phyloP scores from a whole-genome alignment of 2,888 invertebrate genomes.

The Leptinotarsa peninsularis region DNA sequence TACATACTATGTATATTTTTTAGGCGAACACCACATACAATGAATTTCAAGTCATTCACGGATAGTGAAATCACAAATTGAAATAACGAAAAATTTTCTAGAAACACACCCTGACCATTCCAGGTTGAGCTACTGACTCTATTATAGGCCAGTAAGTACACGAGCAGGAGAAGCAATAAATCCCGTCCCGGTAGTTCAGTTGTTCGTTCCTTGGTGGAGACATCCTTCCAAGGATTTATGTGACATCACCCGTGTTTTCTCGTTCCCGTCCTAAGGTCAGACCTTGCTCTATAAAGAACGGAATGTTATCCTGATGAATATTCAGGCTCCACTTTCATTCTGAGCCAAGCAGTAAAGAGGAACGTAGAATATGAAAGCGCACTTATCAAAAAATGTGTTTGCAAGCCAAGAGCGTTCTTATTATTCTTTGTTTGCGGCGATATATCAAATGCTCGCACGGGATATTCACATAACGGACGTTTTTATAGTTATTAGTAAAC shows the following conservation, averaged over 20 bases:
- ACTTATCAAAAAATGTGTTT: conserved; percentile 2
- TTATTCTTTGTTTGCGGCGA: conserved; percentile 13
- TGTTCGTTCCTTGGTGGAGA: conserved; percentile 38
- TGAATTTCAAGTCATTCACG: neutral
- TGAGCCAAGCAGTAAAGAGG: conserved; percentile 8
- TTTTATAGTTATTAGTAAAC: conserved; percentile 8
- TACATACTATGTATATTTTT: no score
- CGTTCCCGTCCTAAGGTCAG: conserved; percentile 33
- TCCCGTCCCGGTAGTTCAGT: conserved; percentile 30
- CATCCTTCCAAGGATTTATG: conserved; percentile 41
- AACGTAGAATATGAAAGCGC: conserved; percentile 5
- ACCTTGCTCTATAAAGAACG: conserved; percentile 37
- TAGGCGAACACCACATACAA: neutral
- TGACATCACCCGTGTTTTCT: conserved; percentile 36
- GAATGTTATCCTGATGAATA: conserved; percentile 43
- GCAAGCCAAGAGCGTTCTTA: neutral
- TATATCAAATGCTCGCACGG: conserved; percentile 2
- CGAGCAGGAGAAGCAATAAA: neutral
- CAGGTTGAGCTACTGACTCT: no score
- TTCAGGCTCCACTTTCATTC: conserved; percentile 29
- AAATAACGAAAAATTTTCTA: neutral
- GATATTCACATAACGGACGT: neutral
- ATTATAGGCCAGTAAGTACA: neutral
- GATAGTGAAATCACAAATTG: neutral
- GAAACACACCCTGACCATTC: no score